Evolutionary conservation across 2,797 vertebrate genomes (phyloP).

Genomic region (Crocidura indochinensis): DNA sequence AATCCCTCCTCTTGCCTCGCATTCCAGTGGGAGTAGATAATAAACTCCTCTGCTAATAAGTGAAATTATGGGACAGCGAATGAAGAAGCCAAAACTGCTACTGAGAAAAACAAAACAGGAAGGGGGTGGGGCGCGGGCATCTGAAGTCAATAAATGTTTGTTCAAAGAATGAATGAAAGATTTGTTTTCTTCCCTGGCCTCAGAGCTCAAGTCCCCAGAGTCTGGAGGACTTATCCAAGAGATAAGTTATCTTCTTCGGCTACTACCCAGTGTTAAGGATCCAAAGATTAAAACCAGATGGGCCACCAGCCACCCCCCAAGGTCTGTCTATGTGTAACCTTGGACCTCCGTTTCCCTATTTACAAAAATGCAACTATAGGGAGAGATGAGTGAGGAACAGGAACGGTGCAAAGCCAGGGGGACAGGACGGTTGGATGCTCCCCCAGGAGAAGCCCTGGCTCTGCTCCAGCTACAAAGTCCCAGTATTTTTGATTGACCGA

Average conservation of each 20-base stretch:
- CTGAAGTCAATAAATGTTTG: conserved; percentile 26
- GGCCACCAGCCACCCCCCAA: background rate
- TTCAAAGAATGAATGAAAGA: conserved; percentile 53
- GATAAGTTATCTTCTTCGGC: background rate
- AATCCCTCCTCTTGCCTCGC: background rate
- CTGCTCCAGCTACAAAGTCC: conserved; percentile 12
- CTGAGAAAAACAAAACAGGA: conserved; percentile 3
- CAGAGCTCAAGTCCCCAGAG: background rate
- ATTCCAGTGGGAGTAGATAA: conserved; percentile 33
- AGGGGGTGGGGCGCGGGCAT: background rate
- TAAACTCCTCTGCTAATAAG: conserved; percentile 15
- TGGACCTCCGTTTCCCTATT: conserved; percentile 39
- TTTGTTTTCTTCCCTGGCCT: conserved; percentile 40
- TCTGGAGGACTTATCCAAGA: background rate
- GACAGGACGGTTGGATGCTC: background rate
- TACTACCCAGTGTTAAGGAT: background rate
- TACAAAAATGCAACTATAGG: background rate
- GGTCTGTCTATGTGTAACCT: conserved; percentile 14
- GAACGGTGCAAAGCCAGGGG: background rate
- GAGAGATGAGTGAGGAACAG: background rate
- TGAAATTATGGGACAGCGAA: conserved; percentile 3
- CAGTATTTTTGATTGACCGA: background rate
- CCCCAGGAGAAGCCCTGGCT: background rate
- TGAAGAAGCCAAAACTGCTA: background rate
- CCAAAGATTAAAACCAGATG: conserved; percentile 27